These are phyloP conservation scores for Erethizon dorsatum DNA, from an alignment of 2,797 vertebrate species.

Conservation along the genomic window DNA sequence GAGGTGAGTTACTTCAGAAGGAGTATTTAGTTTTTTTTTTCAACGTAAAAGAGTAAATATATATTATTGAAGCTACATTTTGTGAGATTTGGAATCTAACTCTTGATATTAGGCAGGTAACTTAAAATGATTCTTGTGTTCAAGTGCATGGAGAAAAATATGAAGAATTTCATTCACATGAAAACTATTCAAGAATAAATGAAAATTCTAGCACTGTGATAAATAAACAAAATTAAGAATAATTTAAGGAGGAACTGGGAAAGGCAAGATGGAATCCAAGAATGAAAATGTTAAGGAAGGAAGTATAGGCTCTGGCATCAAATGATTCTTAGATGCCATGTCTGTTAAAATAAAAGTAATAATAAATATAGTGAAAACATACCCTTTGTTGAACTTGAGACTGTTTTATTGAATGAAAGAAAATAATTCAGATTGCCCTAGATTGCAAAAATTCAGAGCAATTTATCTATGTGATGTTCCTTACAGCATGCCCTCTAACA, in stretches of 20 bases:
- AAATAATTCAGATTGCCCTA: background rate
- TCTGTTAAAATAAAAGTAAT: background rate
- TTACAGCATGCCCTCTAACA: background rate
- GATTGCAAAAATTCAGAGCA: background rate
- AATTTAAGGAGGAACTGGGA: background rate
- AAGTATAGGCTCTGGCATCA: background rate
- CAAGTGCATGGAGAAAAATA: slow-evolving; percentile 15
- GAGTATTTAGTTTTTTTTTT: background rate
- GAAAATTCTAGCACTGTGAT: background rate
- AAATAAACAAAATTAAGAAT: background rate
- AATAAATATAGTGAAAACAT: background rate
- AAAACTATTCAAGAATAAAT: background rate
- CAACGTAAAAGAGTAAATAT: background rate
- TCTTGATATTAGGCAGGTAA: background rate
- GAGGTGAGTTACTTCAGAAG: background rate
- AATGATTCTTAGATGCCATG: background rate
- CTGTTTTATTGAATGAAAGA: background rate
- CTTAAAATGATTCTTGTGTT: background rate
- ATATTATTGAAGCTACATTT: background rate
- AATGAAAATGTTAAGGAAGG: background rate
- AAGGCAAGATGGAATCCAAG: background rate
- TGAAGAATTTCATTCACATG: background rate
- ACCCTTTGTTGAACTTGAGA: background rate
- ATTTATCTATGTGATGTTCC: background rate
- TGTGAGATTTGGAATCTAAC: background rate